These are phyloP conservation scores for Dipodomys stephensi DNA, from an alignment of 2,113 vertebrate species.

Conservation along the genomic window DNA sequence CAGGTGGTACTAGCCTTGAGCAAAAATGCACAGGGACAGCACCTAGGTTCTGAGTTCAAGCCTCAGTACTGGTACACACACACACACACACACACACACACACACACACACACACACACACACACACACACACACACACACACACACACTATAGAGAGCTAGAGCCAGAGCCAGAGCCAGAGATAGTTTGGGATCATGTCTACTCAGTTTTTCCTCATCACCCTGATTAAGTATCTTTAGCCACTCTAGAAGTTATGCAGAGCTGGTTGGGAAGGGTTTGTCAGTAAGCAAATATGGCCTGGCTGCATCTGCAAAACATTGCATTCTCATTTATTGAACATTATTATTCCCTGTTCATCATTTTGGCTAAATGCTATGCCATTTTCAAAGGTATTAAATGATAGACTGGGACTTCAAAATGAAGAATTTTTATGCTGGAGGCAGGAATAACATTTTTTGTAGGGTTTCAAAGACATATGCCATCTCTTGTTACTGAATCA, in stretches of 20 bases:
- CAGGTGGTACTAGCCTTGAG: no score
- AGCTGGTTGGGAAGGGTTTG: neutral
- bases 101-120: no score
- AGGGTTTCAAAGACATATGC: neutral
- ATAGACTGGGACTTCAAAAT: neutral
- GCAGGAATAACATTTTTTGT: neutral
- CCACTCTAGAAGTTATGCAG: neutral
- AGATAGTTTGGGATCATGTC: neutral
- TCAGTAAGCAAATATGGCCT: neutral
- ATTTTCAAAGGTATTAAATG: conserved; percentile 12
- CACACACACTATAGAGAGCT: no score
- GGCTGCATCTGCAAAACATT: neutral
- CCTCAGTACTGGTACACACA: no score
- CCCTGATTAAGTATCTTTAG: neutral
- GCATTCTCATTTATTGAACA: neutral
- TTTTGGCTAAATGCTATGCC: neutral
- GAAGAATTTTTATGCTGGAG: neutral
- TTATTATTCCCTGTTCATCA: neutral
- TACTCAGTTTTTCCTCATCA: neutral
- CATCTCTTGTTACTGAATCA: neutral
- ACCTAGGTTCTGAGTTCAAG: no score
- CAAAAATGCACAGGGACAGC: no score
- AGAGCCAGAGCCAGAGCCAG: no score
- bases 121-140: no score
- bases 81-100: no score